Percentiles rank a stretch among this genome's conserved stretches.
These are phyloP conservation scores for Drosophila koepferae DNA, from an alignment of 2,888 invertebrate species.

Conservation along the genomic window DNA sequence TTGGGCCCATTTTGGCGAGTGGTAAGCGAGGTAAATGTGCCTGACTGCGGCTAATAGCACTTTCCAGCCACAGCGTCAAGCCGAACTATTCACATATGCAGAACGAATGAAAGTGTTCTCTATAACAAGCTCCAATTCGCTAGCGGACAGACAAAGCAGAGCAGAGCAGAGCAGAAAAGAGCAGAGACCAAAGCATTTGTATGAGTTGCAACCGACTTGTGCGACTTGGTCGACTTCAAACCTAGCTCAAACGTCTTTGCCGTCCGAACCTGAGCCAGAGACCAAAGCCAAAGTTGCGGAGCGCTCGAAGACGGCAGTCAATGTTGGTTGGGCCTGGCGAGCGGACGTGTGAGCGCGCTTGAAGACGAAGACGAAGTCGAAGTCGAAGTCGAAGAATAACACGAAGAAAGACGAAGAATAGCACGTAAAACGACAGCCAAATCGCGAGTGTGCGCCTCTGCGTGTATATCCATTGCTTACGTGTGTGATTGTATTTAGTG, in stretches of 20 bases:
- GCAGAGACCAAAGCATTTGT: slow-evolving; percentile 30
- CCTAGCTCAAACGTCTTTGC: slow-evolving; percentile 71
- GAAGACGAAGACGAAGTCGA: slow-evolving; percentile 28
- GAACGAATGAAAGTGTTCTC: slow-evolving; percentile 81
- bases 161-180: not conserved
- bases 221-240: slow-evolving; percentile 62
- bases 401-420: slow-evolving; percentile 37
- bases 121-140: slow-evolving; percentile 60
- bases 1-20: slow-evolving; percentile 59
- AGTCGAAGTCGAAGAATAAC: slow-evolving; percentile 14
- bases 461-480: not conserved
- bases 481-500: slow-evolving; percentile 1
- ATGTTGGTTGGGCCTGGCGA: slow-evolving; percentile 75
- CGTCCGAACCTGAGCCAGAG: slow-evolving; percentile 32
- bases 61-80: slow-evolving; percentile 53
- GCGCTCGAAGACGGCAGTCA: slow-evolving; percentile 69
- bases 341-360: slow-evolving; percentile 73
- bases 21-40: slow-evolving; percentile 44
- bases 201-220: slow-evolving; percentile 56
- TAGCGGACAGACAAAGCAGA: slow-evolving; percentile 31
- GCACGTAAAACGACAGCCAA: slow-evolving; percentile 34
- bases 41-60: slow-evolving; percentile 69
- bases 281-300: slow-evolving; percentile 76
- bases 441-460: slow-evolving; percentile 38
- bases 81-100: slow-evolving; percentile 57